phyloP scores from a whole-genome alignment of 1,140 invertebrate species.

The Euglossa dilemma region DNA sequence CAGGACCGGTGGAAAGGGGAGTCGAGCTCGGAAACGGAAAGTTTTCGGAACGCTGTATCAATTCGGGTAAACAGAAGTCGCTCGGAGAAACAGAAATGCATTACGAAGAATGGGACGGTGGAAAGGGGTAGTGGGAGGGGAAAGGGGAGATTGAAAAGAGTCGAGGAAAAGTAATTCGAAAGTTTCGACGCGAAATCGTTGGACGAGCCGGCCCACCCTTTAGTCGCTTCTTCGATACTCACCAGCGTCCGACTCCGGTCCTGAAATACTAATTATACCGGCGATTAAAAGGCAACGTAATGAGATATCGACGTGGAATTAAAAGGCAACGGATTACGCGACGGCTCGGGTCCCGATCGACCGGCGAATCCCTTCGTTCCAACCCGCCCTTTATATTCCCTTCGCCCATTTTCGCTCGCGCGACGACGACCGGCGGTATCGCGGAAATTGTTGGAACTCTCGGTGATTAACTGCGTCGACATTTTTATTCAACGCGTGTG shows the following conservation, averaged over 20 bases:
- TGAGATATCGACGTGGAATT: slow-evolving; percentile 2
- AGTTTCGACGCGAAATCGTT: slow-evolving; percentile 70
- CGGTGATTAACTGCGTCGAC: slow-evolving; percentile 25
- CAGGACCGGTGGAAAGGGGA: not conserved
- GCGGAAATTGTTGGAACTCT: slow-evolving; percentile 23
- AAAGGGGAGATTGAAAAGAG: slow-evolving; percentile 56
- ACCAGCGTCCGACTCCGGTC: slow-evolving; percentile 50
- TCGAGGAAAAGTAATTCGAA: slow-evolving; percentile 74
- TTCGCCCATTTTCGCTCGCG: not conserved
- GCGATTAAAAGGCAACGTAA: slow-evolving; percentile 61
- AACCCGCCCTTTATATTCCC: not conserved
- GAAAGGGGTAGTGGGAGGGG: not conserved
- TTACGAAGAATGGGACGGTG: not conserved
- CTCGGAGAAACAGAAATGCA: slow-evolving; percentile 47
- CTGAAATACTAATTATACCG: slow-evolving; percentile 70
- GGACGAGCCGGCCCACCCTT: slow-evolving; percentile 55
- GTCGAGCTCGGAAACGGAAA: slow-evolving; percentile 9
- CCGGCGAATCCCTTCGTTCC: not conserved
- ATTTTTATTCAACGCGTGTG: slow-evolving; percentile 5
- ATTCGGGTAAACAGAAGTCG: slow-evolving; percentile 48
- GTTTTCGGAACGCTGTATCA: slow-evolving; percentile 35
- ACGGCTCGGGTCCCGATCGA: not conserved
- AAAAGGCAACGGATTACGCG: not conserved
- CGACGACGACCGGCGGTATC: no score
- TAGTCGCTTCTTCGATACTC: slow-evolving; percentile 74